phyloP scores from a whole-genome alignment of 2,797 vertebrate genomes.

The Peromyscus attwateri region DNA sequence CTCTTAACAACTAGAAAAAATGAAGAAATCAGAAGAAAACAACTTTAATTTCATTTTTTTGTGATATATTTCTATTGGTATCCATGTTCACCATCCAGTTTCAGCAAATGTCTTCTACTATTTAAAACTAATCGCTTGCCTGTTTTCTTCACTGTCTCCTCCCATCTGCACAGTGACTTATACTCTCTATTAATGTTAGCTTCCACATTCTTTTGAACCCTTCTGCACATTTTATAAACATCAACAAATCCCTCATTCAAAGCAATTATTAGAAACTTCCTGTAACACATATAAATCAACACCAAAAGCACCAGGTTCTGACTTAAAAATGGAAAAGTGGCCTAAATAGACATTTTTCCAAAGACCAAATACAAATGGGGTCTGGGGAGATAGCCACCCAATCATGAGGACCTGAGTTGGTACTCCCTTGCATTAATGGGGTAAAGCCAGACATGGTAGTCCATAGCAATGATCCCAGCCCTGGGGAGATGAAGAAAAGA shows the following conservation, averaged over 20 bases:
- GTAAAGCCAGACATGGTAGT: neutral
- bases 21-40: neutral
- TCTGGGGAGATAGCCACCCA: neutral
- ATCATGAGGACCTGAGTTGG: neutral
- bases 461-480: neutral
- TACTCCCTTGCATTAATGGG: neutral
- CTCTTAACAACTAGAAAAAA: conserved; percentile 8
- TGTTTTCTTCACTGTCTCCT: neutral
- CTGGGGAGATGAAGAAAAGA: neutral
- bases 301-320: neutral
- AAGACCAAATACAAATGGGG: neutral
- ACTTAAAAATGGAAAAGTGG: neutral
- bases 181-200: conserved; percentile 5
- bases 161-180: neutral
- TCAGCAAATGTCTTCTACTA: conserved; percentile 1
- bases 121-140: neutral
- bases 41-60: conserved; percentile 11
- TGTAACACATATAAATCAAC: neutral
- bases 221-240: neutral
- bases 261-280: neutral
- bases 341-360: neutral
- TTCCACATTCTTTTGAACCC: neutral
- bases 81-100: neutral
- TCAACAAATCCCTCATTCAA: neutral
- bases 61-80: neutral